Conservation (phyloP, 2,113 vertebrate genomes). For the Sapajus apella region DNA sequence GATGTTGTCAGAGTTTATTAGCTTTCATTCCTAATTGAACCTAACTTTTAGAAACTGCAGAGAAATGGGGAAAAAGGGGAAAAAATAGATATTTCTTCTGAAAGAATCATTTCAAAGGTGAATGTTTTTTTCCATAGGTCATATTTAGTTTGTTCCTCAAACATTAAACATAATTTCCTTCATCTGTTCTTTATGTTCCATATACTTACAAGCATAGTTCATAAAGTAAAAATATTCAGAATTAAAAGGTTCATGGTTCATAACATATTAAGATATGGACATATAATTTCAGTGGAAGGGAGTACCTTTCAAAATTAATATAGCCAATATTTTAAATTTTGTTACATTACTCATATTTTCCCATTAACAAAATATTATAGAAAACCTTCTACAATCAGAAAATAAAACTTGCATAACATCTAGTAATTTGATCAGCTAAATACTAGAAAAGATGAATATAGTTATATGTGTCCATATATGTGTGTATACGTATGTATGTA, state of each 20-base stretch:
- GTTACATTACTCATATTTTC: background rate
- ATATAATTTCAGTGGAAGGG: slow-evolving; percentile 22
- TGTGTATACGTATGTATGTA: background rate
- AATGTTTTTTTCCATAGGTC: background rate
- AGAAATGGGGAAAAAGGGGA: slow-evolving; percentile 33
- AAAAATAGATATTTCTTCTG: slow-evolving; percentile 68
- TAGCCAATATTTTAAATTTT: slow-evolving; percentile 45
- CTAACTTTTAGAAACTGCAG: slow-evolving; percentile 4
- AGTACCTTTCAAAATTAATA: slow-evolving; percentile 37
- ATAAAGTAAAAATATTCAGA: slow-evolving; percentile 38
- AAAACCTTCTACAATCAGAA: slow-evolving; percentile 1
- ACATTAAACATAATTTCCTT: background rate
- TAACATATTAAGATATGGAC: background rate
- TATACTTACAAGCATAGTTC: slow-evolving; percentile 55
- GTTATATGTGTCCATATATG: background rate
- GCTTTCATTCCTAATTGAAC: slow-evolving; percentile 64
- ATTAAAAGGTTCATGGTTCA: background rate
- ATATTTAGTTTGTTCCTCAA: slow-evolving; percentile 39
- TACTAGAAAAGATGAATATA: background rate
- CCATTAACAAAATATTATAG: slow-evolving; percentile 30
- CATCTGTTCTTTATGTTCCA: background rate
- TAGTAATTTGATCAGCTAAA: background rate
- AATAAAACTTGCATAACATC: background rate
- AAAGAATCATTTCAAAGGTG: slow-evolving; percentile 54
- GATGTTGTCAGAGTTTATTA: slow-evolving; percentile 65